These are phyloP conservation scores for Aphrophora alni DNA, from an alignment of 2,888 invertebrate species.

Conservation along the genomic window DNA sequence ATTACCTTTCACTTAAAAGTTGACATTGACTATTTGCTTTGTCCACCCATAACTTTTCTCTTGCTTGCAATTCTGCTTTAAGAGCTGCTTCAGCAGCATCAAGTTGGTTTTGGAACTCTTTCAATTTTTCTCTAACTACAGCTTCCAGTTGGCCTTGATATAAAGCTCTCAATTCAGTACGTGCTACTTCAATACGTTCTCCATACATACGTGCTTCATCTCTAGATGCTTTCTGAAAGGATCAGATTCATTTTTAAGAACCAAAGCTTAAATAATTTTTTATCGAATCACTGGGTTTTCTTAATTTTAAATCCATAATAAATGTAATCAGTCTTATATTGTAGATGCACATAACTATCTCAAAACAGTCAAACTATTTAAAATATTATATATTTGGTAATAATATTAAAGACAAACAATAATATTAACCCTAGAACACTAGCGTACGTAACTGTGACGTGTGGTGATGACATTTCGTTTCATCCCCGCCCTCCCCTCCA, in stretches of 20 bases:
- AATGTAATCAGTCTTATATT: too few relatives aligned
- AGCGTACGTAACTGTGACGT: too few relatives aligned
- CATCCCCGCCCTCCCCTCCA: too few relatives aligned
- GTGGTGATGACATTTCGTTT: too few relatives aligned
- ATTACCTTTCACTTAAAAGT: conserved; percentile 70
- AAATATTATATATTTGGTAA: too few relatives aligned
- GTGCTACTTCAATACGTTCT: conserved; percentile 67
- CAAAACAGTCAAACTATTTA: too few relatives aligned
- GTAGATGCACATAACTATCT: too few relatives aligned
- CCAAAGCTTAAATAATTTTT: background rate
- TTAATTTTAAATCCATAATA: too few relatives aligned
- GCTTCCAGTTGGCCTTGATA: conserved; percentile 83
- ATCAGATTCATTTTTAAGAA: background rate
- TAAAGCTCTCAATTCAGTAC: conserved; percentile 71
- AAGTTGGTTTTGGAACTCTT: conserved; percentile 77
- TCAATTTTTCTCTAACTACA: conserved; percentile 75
- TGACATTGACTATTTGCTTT: conserved; percentile 75
- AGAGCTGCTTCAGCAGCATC: conserved; percentile 72
- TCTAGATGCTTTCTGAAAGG: conserved; percentile 58
- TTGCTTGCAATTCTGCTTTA: conserved; percentile 64
- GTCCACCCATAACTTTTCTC: conserved; percentile 71
- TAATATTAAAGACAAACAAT: too few relatives aligned
- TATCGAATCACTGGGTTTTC: too few relatives aligned
- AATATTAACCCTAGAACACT: too few relatives aligned
- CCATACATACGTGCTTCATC: conserved; percentile 56